These are phyloP conservation scores for Chaetogeoica ovagalla DNA, from an alignment of 2,888 invertebrate genomes.

Conservation along the genomic window DNA sequence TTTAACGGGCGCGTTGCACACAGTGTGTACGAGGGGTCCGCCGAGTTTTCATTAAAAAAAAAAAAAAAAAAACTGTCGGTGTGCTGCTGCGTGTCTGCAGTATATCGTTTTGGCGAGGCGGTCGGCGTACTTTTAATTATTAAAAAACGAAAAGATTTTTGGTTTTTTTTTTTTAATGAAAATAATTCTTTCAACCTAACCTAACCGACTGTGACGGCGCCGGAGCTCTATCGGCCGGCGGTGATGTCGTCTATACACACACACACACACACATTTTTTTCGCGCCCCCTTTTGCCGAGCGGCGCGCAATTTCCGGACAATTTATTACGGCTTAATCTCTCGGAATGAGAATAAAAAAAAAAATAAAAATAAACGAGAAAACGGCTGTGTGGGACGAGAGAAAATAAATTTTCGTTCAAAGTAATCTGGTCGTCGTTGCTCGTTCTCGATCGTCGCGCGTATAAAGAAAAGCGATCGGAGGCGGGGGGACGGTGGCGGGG, in stretches of 20 bases:
- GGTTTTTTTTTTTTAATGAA: slow-evolving; percentile 26
- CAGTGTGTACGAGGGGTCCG: not conserved
- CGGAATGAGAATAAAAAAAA: not conserved
- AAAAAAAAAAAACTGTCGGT: slow-evolving; percentile 8
- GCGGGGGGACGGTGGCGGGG: too few species aligned
- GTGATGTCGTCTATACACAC: not conserved
- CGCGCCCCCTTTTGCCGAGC: slow-evolving; percentile 7
- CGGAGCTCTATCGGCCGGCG: not conserved
- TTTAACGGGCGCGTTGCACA: slow-evolving; percentile 14
- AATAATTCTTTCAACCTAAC: slow-evolving; percentile 50
- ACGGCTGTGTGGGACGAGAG: slow-evolving; percentile 1
- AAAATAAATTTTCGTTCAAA: slow-evolving; percentile 36
- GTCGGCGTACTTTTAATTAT: slow-evolving; percentile 50
- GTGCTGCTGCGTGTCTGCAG: too few species aligned
- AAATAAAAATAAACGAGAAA: slow-evolving; percentile 21
- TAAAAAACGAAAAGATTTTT: slow-evolving; percentile 47
- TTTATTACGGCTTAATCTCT: slow-evolving; percentile 48
- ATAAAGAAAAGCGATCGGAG: slow-evolving; percentile 29
- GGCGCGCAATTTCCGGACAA: slow-evolving; percentile 46
- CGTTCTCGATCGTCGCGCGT: not conserved
- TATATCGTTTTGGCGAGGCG: not conserved
- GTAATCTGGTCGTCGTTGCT: slow-evolving; percentile 26
- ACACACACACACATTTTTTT: not conserved
- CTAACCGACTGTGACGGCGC: slow-evolving; percentile 38
- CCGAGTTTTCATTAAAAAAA: slow-evolving; percentile 25